A percentile compares a stretch with the other conserved stretches of the same genome.
Conservation (phyloP, 2,797 vertebrate species). For the Oreochromis mossambicus region DNA sequence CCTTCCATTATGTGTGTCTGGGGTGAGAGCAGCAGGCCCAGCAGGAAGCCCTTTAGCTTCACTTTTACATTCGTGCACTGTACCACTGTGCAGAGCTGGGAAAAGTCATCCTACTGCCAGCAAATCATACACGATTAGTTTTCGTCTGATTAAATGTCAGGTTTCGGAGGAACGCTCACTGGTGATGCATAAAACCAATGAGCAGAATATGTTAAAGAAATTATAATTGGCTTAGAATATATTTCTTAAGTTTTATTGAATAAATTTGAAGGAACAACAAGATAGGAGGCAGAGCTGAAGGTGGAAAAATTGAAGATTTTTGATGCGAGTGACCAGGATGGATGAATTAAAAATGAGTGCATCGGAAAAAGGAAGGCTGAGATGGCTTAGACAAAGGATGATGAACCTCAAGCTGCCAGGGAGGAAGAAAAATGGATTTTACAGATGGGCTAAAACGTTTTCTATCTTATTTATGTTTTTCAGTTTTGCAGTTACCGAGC, state of each 20-base stretch:
- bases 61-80: not conserved
- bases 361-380: accelerated
- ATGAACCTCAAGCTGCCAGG: not conserved
- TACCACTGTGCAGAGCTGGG: not conserved
- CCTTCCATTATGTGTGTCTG: not conserved
- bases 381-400: not conserved
- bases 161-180: not conserved
- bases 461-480: not conserved
- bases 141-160: not conserved
- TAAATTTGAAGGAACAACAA: not conserved
- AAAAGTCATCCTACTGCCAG: not conserved
- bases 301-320: not conserved
- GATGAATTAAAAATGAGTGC: not conserved
- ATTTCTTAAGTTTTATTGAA: not conserved
- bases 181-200: not conserved
- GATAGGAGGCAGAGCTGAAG: not conserved
- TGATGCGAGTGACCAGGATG: not conserved
- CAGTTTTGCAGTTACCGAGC: not conserved
- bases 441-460: not conserved
- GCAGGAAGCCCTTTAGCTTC: not conserved
- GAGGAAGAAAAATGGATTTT: not conserved
- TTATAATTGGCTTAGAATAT: not conserved
- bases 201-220: not conserved
- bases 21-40: not conserved
- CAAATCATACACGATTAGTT: not conserved